phyloP scores from a whole-genome alignment of 2,888 invertebrate genomes.

The Habrosyne pyritoides region DNA sequence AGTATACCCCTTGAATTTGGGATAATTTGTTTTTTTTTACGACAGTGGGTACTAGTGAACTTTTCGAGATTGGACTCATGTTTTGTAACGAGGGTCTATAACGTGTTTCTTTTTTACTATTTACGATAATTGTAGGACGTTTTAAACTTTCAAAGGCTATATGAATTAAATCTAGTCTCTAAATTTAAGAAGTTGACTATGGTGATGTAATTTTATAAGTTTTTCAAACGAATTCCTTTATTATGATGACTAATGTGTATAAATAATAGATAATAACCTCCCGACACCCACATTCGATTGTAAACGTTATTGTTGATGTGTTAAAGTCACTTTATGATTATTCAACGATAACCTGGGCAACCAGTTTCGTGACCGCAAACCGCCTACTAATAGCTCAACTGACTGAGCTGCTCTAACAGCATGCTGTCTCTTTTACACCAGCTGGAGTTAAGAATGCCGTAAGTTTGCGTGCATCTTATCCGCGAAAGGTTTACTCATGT shows the following conservation, averaged over 20 bases:
- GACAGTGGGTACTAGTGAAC: too few relatives aligned
- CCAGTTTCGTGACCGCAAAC: conserved; percentile 70
- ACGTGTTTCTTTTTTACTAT: too few relatives aligned
- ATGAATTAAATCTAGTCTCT: too few relatives aligned
- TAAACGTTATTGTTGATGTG: conserved; percentile 34
- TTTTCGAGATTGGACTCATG: too few relatives aligned
- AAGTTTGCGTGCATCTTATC: conserved; percentile 60
- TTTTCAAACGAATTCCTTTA: conserved; percentile 33
- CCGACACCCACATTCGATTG: conserved; percentile 28
- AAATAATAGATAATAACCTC: conserved; percentile 48
- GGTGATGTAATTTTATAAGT: conserved; percentile 6
- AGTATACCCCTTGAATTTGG: too few relatives aligned
- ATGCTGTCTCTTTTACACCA: conserved; percentile 39
- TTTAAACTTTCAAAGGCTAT: too few relatives aligned
- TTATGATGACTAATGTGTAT: conserved; percentile 56
- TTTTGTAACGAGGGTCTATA: too few relatives aligned
- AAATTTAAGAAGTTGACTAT: too few relatives aligned
- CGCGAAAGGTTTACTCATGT: too few relatives aligned
- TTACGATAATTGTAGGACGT: too few relatives aligned
- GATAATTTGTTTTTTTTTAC: too few relatives aligned
- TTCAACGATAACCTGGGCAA: conserved; percentile 42
- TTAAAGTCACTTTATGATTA: conserved; percentile 48
- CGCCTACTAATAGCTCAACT: conserved; percentile 44
- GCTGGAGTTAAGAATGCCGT: conserved; percentile 47
- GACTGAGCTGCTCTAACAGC: conserved; percentile 35